A percentile compares a stretch with the other conserved stretches of the same genome.
Evolutionary conservation across 2,888 invertebrate genomes (phyloP).

Genomic region (Mycalesis mineus): DNA sequence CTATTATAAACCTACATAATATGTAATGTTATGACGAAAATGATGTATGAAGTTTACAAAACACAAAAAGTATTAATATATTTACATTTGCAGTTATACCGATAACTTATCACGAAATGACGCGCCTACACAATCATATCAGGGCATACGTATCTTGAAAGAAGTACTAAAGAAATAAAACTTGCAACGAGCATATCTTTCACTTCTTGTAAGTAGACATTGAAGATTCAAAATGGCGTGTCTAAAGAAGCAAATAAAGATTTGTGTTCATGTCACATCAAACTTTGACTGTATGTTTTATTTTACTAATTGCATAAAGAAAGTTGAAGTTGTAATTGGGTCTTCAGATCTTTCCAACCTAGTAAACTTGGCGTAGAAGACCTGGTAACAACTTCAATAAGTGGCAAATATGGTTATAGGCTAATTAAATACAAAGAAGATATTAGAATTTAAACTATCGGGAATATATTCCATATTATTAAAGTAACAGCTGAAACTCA

Average conservation of each 20-base stretch:
- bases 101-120: constrained; percentile 35
- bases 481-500: too few relatives aligned
- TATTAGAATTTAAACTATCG: too few relatives aligned
- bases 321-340: constrained; percentile 10
- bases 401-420: neutral
- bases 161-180: constrained; percentile 5
- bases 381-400: neutral
- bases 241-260: neutral
- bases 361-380: neutral
- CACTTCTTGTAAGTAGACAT: too few relatives aligned
- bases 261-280: neutral
- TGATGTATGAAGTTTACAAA: neutral
- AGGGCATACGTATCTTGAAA: constrained; percentile 18
- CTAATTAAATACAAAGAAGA: too few relatives aligned
- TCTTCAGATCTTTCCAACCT: constrained; percentile 5
- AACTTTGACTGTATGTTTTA: constrained; percentile 5
- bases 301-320: constrained; percentile 12
- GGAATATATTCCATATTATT: too few relatives aligned
- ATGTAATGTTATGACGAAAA: too few relatives aligned
- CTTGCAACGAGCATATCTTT: neutral
- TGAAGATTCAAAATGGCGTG: neutral
- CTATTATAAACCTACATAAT: too few relatives aligned
- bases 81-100: constrained; percentile 29
- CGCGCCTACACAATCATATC: constrained; percentile 34
- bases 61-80: constrained; percentile 1